These are phyloP conservation scores for Melitaea athalia DNA, from an alignment of 2,888 invertebrate species.

Conservation along the genomic window DNA sequence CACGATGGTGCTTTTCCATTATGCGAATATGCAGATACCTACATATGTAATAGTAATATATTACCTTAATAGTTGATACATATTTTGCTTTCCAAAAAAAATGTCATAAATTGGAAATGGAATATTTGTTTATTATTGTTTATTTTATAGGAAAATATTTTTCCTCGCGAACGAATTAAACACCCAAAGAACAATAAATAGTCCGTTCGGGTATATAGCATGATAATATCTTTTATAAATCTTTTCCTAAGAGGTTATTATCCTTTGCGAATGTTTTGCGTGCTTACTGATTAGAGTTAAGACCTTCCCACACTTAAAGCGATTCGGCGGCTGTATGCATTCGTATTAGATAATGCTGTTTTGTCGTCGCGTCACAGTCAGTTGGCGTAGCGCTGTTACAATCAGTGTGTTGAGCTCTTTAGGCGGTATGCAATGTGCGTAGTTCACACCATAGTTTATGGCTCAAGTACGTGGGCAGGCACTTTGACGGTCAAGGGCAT, in stretches of 20 bases:
- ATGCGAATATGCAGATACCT: too few relatives aligned
- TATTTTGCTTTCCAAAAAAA: too few relatives aligned
- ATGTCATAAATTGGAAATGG: too few relatives aligned
- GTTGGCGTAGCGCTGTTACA: neutral
- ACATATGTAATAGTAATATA: too few relatives aligned
- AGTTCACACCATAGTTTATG: constrained; percentile 43
- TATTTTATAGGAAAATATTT: too few relatives aligned
- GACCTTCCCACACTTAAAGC: too few relatives aligned
- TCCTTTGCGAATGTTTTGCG: constrained; percentile 22
- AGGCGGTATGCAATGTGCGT: constrained; percentile 40
- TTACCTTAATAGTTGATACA: too few relatives aligned
- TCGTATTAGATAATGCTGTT: too few relatives aligned
- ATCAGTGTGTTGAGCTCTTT: neutral
- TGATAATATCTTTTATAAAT: constrained; percentile 26
- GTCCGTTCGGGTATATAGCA: constrained; percentile 14
- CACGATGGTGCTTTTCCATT: too few relatives aligned
- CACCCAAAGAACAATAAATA: constrained; percentile 22
- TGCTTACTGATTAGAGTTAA: constrained; percentile 22
- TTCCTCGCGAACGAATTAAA: neutral
- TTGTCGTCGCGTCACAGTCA: neutral
- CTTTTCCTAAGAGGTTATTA: constrained; percentile 22
- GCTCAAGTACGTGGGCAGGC: constrained; percentile 45
- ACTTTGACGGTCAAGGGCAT: constrained; percentile 50
- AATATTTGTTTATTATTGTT: too few relatives aligned
- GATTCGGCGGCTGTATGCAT: too few relatives aligned